These are phyloP conservation scores for Trachelus tabidus DNA, from an alignment of 2,888 invertebrate genomes.

Conservation along the genomic window DNA sequence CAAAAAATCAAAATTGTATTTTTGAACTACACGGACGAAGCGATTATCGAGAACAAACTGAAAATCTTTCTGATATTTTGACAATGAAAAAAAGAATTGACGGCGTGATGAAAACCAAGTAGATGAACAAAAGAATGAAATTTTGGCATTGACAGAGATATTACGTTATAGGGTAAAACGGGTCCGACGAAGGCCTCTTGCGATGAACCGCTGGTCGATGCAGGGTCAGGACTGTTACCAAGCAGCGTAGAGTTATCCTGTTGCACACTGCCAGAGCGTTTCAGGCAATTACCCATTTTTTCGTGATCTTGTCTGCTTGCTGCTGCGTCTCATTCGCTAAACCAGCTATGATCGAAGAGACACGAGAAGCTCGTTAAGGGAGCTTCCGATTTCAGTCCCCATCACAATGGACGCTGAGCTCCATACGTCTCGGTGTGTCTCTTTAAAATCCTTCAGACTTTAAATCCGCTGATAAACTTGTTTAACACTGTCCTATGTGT, in stretches of 20 bases:
- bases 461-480: background rate
- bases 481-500: background rate
- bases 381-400: constrained; percentile 26
- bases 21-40: background rate
- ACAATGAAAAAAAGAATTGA: background rate
- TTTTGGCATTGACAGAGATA: constrained; percentile 19
- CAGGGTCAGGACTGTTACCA: constrained; percentile 54
- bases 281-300: constrained; percentile 79
- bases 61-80: constrained; percentile 1
- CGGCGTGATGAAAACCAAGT: background rate
- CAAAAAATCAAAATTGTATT: constrained; percentile 12
- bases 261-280: constrained; percentile 66
- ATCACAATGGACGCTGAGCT: constrained; percentile 13
- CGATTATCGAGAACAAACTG: background rate
- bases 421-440: background rate
- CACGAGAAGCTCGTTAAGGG: constrained; percentile 24
- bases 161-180: constrained; percentile 70
- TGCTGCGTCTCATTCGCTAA: constrained; percentile 22
- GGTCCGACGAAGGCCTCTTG: constrained; percentile 71
- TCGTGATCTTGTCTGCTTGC: constrained; percentile 11
- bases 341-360: constrained; percentile 34
- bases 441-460: background rate
- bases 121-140: background rate
- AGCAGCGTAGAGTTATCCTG: constrained; percentile 61
- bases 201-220: constrained; percentile 50